Base-by-base conservation (phyloP, 2,797 vertebrate genomes). In the Oryzias dopingdopingensis region DNA sequence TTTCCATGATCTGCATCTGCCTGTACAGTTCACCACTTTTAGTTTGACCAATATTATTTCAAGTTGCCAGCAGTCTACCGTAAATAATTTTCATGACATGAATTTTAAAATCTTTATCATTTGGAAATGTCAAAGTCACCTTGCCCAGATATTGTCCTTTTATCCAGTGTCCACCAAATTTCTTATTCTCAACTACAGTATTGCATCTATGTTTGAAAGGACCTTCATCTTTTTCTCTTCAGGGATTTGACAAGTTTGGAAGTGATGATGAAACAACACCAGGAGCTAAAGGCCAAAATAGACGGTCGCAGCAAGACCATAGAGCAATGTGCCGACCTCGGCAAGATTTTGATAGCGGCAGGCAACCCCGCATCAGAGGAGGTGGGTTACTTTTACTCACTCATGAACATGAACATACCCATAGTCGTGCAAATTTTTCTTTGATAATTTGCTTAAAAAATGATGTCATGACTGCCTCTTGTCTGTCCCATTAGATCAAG, bases 301-400 rank as follows among this genome's bases (percentile, higher is more conserved):
- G 96, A 98, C 29, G 94, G 94, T 17, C 93, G 96, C 65, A 92
- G 91, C 1, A 95, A 94, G 86, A 93, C 92, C 84, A 94, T 98
- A 63, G 92, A 93, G 15, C 90, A 95, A 48, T 95, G 95, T 67
- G 90, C 94, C 8, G 92, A 93, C 65, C 92, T 94, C 74, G 96
- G 96, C 67, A 94, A 94, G 55, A 91, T 93, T 70, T 89, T 98
- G 56, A 91, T 98, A 1, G 89, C 92, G 58, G 92, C 93, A 41
- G 93, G 92, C 56, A 96, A 98, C 85, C 94, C 94, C 1, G 95
- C 93, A 0, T 93, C 96, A 0, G 93, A 96, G 49, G 95, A 98
- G 96, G 92, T 93, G n/a, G 72, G 47, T 42, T 17, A 48, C 20
- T 32, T 50, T 58, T 49, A 47, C 6, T 48, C 20, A 50, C 52